These are phyloP conservation scores for Cromileptes altivelis DNA, from an alignment of 2,113 vertebrate species.

Conservation along the genomic window DNA sequence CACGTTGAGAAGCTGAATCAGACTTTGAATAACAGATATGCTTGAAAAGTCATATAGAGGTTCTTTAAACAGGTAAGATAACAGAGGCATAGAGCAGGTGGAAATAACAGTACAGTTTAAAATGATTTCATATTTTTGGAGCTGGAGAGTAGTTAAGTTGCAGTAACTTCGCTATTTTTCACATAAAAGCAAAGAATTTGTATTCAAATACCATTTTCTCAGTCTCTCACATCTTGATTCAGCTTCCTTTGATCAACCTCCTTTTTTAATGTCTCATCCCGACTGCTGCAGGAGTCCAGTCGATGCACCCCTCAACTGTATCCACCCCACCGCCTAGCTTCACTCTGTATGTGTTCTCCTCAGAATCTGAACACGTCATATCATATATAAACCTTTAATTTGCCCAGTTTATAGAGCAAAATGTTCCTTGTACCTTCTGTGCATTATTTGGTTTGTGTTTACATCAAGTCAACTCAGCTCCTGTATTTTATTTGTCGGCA, in stretches of 20 bases:
- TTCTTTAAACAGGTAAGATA: too few species aligned
- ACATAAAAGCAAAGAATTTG: neutral
- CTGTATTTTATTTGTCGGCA: neutral
- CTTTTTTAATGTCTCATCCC: conserved; percentile 11
- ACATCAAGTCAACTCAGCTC: neutral
- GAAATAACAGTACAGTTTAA: too few species aligned
- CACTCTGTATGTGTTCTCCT: neutral
- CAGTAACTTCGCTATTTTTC: neutral
- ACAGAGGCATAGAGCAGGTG: too few species aligned
- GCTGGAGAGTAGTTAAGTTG: conserved; percentile 3
- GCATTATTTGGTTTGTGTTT: neutral
- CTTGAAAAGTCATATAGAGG: too few species aligned
- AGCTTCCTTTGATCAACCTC: conserved; percentile 41
- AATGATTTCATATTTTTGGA: neutral
- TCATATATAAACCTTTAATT: conserved; percentile 3
- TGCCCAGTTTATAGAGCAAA: neutral
- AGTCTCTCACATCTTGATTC: neutral
- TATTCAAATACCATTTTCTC: neutral
- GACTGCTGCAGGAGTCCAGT: conserved; percentile 23
- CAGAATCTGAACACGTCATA: neutral
- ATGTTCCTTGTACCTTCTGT: neutral
- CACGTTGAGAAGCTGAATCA: too few species aligned
- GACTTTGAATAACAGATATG: too few species aligned
- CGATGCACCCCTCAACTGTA: conserved; percentile 9
- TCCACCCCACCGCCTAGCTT: conserved; percentile 29